phyloP scores from a whole-genome alignment of 2,797 vertebrate species.

The Syncerus caffer region DNA sequence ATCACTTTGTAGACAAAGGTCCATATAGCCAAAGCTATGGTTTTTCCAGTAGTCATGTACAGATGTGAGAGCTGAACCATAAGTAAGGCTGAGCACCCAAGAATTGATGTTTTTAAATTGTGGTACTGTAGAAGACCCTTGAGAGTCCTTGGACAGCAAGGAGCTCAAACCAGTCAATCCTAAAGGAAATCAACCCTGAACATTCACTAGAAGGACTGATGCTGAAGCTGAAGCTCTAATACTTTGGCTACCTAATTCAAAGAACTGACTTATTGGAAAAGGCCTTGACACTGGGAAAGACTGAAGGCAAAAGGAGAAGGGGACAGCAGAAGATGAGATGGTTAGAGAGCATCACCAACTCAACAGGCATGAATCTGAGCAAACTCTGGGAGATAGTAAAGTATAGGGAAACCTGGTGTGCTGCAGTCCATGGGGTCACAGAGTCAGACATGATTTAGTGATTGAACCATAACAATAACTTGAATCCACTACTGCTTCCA shows the following conservation, averaged over 20 bases:
- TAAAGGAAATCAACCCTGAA: not conserved
- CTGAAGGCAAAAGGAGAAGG: not conserved
- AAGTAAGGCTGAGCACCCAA: not conserved
- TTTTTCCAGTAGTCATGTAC: not conserved
- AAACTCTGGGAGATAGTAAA: not conserved
- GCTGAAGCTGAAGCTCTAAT: not conserved
- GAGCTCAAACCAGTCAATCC: not conserved
- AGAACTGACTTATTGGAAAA: not conserved
- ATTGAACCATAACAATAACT: not conserved
- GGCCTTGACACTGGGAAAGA: not conserved
- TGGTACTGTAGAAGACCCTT: not conserved
- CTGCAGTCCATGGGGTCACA: not conserved
- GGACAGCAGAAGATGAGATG: not conserved
- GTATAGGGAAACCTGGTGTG: not conserved
- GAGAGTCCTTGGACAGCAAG: not conserved
- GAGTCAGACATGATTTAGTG: not conserved
- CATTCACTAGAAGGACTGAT: not conserved
- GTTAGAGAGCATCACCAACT: not conserved
- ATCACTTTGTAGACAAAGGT: not conserved
- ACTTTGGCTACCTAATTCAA: not conserved
- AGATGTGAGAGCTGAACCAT: not conserved
- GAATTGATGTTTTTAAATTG: not conserved
- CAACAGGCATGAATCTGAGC: not conserved
- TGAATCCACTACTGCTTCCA: not conserved
- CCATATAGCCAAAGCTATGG: not conserved